Evolutionary conservation across 2,113 vertebrate genomes (phyloP).

Genomic region (Dolichallabes microphthalmus): DNA sequence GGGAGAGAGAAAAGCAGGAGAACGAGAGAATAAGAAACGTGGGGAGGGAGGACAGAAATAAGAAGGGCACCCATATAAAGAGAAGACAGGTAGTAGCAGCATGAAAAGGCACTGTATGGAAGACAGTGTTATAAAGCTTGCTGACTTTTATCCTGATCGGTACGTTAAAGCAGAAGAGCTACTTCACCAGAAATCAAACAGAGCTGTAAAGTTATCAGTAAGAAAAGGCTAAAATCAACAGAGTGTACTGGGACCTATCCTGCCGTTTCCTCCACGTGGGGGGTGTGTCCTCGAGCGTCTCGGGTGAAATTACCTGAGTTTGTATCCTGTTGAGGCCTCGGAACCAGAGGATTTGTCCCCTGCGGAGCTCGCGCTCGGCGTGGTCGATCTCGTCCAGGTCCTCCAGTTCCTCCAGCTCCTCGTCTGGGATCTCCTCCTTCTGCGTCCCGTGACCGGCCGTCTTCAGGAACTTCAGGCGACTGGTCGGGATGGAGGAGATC

Average conservation of each 20-base stretch:
- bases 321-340: slow-evolving; percentile 98
- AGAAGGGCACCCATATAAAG: slow-evolving; percentile 52
- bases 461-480: slow-evolving; percentile 95
- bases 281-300: not conserved
- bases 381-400: slow-evolving; percentile 98
- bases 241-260: not conserved
- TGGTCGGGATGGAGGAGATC: slow-evolving; percentile 95
- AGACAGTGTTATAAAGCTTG: slow-evolving; percentile 38
- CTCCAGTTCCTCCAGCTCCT: slow-evolving; percentile 87
- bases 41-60: slow-evolving; percentile 40
- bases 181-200: slow-evolving; percentile 12
- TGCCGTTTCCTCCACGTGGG: not conserved
- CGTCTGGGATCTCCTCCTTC: slow-evolving; percentile 96
- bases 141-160: slow-evolving; percentile 32
- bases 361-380: slow-evolving; percentile 92
- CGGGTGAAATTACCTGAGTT: slow-evolving; percentile 86
- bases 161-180: slow-evolving; percentile 29
- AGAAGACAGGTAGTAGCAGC: slow-evolving; percentile 43
- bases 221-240: not conserved
- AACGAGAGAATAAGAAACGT: slow-evolving; percentile 11
- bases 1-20: slow-evolving; percentile 58
- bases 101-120: slow-evolving; percentile 64
- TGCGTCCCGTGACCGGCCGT: slow-evolving; percentile 96
- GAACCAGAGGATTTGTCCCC: slow-evolving; percentile 99
- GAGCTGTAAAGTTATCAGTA: not conserved